phyloP scores from a whole-genome alignment of 2,113 vertebrate species.

The Hypomesus transpacificus region DNA sequence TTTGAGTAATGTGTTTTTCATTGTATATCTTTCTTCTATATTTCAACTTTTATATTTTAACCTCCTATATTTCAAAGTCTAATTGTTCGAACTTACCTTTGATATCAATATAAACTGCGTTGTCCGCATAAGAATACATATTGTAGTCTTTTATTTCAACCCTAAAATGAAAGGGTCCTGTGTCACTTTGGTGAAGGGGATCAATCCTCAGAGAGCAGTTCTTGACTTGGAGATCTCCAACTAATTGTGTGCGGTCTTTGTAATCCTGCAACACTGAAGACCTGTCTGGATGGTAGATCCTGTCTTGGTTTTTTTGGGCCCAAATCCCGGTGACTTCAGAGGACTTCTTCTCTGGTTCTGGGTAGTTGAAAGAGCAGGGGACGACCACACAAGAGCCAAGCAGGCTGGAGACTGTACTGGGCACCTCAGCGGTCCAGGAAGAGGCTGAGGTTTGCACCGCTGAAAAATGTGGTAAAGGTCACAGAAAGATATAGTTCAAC shows the following conservation, averaged over 20 bases:
- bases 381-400: conserved; percentile 64
- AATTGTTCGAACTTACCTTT: conserved; percentile 48
- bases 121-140: conserved; percentile 10
- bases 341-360: background rate
- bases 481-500: too few species aligned
- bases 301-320: background rate
- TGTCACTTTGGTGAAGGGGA: conserved; percentile 39
- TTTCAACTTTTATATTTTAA: too few species aligned
- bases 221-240: conserved; percentile 50
- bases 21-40: too few species aligned
- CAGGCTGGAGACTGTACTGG: conserved; percentile 51
- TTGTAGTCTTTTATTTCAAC: conserved; percentile 49
- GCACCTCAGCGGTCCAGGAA: conserved; percentile 50
- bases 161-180: conserved; percentile 58
- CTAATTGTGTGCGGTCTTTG: conserved; percentile 39
- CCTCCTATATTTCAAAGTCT: too few species aligned
- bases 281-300: conserved; percentile 38
- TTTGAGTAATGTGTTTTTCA: background rate
- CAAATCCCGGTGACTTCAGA: conserved; percentile 55
- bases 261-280: conserved; percentile 27
- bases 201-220: conserved; percentile 65
- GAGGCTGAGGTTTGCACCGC: conserved; percentile 30
- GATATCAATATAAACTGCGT: conserved; percentile 38
- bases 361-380: conserved; percentile 63
- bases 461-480: conserved; percentile 21